A percentile compares a stretch with the other conserved stretches of the same genome.
These are phyloP conservation scores for Drosophila subobscura DNA, from an alignment of 1,140 invertebrate genomes.

Conservation along the genomic window DNA sequence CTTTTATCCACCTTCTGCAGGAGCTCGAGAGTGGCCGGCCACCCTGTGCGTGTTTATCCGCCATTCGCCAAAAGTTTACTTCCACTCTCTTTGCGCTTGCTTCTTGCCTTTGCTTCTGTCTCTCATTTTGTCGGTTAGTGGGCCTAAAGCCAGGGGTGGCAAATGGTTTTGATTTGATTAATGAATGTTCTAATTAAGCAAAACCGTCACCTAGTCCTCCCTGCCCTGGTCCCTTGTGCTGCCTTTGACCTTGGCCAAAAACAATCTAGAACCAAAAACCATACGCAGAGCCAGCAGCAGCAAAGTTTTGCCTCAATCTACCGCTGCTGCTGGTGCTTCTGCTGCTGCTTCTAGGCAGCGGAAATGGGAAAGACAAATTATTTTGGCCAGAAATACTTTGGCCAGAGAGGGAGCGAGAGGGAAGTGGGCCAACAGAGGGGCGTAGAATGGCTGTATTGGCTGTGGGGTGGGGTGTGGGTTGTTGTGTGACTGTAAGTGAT, in stretches of 20 bases:
- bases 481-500: slow-evolving; percentile 77
- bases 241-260: slow-evolving; percentile 77
- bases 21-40: too few species aligned
- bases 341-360: slow-evolving; percentile 20
- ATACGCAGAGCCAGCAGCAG: slow-evolving; percentile 4
- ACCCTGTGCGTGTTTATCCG: slow-evolving; percentile 69
- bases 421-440: too few species aligned
- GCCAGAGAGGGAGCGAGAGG: too few species aligned
- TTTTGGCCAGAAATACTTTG: slow-evolving; percentile 65
- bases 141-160: slow-evolving; percentile 67
- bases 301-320: slow-evolving; percentile 17
- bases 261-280: slow-evolving; percentile 37
- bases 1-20: slow-evolving; percentile 13
- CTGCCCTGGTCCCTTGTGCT: slow-evolving; percentile 33
- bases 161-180: slow-evolving; percentile 83
- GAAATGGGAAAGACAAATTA: slow-evolving; percentile 77
- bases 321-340: neutral
- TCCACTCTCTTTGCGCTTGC: slow-evolving; percentile 22
- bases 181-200: slow-evolving; percentile 83
- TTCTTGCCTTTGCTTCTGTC: slow-evolving; percentile 14
- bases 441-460: neutral
- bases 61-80: slow-evolving; percentile 76
- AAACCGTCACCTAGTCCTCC: slow-evolving; percentile 77
- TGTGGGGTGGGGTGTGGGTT: slow-evolving; percentile 10
- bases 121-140: slow-evolving; percentile 26